A percentile compares a stretch with the other conserved stretches of the same genome.
Evolutionary conservation across 2,888 invertebrate species (phyloP).

Genomic region (Apamea monoglypha): DNA sequence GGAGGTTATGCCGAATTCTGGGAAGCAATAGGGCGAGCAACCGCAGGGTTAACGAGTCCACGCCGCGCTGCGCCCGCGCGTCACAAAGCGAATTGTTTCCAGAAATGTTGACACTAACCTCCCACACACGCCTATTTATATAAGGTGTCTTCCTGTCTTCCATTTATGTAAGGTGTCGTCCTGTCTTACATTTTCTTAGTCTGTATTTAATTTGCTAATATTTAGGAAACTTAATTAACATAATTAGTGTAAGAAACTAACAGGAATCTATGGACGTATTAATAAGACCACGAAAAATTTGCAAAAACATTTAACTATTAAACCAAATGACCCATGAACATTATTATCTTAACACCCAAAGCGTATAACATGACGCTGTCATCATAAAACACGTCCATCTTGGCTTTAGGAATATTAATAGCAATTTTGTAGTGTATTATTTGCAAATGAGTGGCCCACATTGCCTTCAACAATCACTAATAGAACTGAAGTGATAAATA

Average conservation of each 20-base stretch:
- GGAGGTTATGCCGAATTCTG: conserved; percentile 70
- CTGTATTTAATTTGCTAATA: conserved; percentile 11
- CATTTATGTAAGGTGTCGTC: conserved; percentile 26
- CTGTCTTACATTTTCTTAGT: conserved; percentile 15
- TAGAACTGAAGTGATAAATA: conserved; percentile 46
- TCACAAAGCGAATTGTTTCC: conserved; percentile 59
- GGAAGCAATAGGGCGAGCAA: conserved; percentile 64
- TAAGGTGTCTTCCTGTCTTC: conserved; percentile 24
- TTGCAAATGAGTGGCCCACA: conserved; percentile 45
- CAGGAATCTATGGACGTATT: conserved; percentile 14
- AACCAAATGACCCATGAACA: conserved; percentile 44
- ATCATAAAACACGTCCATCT: conserved; percentile 36
- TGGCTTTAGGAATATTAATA: conserved; percentile 34
- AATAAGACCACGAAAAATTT: conserved; percentile 16
- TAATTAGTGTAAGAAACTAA: conserved; percentile 9
- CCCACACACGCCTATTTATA: conserved; percentile 51
- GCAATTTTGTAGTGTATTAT: conserved; percentile 29
- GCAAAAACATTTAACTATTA: conserved; percentile 41
- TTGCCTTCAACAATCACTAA: conserved; percentile 41
- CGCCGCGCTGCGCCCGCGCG: conserved; percentile 28
- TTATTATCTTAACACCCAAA: conserved; percentile 27
- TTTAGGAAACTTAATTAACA: conserved; percentile 30
- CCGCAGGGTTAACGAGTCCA: conserved; percentile 48
- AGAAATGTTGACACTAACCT: conserved; percentile 56
- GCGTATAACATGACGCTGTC: conserved; percentile 10